phyloP scores from a whole-genome alignment of 2,888 invertebrate species.

The Erpobdella octoculata region DNA sequence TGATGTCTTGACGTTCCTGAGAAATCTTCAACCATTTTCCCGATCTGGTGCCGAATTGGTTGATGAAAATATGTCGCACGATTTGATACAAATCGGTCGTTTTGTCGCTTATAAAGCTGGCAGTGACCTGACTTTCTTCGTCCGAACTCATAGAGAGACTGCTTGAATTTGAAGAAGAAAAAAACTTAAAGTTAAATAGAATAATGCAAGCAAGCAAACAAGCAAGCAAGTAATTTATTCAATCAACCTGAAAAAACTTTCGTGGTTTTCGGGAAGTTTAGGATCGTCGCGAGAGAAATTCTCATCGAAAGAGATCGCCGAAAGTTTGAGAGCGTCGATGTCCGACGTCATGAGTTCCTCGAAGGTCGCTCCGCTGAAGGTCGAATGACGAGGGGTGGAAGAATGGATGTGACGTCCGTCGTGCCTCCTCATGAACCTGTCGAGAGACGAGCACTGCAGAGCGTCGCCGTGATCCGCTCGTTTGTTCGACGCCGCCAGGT shows the following conservation, averaged over 20 bases:
- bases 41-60: neutral
- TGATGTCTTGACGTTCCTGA: neutral
- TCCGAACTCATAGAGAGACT: neutral
- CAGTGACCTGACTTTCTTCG: neutral
- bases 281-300: neutral
- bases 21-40: too few relatives aligned
- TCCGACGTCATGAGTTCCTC: neutral
- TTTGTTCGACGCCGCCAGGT: too few relatives aligned
- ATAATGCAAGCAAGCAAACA: neutral
- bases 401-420: neutral
- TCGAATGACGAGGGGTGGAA: conserved; percentile 19
- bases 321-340: neutral
- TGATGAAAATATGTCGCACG: neutral
- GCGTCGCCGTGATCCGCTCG: neutral
- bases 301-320: neutral
- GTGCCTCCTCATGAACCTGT: neutral
- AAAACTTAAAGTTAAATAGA: neutral
- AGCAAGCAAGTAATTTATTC: neutral
- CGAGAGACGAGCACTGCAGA: neutral
- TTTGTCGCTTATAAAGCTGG: too few relatives aligned
- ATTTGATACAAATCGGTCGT: neutral
- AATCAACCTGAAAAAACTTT: neutral
- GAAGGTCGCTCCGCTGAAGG: neutral
- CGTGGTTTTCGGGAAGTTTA: neutral
- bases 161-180: neutral